Evolutionary conservation across 1,140 invertebrate genomes (phyloP).

Genomic region (Triops longicaudatus): DNA sequence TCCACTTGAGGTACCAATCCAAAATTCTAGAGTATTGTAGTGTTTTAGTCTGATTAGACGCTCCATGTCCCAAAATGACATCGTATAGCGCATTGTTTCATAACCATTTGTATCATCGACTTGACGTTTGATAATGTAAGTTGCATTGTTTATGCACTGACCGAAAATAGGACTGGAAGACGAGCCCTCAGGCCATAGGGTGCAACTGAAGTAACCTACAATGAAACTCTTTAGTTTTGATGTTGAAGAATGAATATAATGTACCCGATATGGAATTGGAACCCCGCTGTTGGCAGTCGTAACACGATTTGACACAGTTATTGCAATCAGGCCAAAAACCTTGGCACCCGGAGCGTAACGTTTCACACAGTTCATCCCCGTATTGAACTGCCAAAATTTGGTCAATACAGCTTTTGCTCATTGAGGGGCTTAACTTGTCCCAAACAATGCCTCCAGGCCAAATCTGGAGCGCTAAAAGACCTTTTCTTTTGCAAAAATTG

Average conservation of each 20-base stretch:
- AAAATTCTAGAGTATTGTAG: neutral
- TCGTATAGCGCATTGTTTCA: neutral
- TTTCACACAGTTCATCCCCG: neutral
- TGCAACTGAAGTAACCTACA: neutral
- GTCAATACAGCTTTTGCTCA: neutral
- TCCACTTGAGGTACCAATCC: neutral
- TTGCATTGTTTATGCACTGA: neutral
- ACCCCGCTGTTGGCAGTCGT: neutral
- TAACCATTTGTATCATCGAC: neutral
- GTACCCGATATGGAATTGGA: neutral
- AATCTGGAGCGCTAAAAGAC: neutral
- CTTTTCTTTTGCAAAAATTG: neutral
- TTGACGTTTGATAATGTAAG: neutral
- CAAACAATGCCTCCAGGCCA: neutral
- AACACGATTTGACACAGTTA: neutral
- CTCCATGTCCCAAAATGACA: neutral
- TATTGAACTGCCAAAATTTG: neutral
- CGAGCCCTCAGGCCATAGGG: neutral
- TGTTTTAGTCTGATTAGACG: neutral
- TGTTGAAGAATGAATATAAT: neutral
- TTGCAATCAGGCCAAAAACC: neutral
- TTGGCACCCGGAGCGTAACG: neutral
- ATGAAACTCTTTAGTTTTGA: neutral
- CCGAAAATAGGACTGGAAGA: neutral
- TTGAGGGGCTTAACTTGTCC: neutral